These are phyloP conservation scores for Dasypolia templi DNA, from an alignment of 2,888 invertebrate species.

Conservation along the genomic window DNA sequence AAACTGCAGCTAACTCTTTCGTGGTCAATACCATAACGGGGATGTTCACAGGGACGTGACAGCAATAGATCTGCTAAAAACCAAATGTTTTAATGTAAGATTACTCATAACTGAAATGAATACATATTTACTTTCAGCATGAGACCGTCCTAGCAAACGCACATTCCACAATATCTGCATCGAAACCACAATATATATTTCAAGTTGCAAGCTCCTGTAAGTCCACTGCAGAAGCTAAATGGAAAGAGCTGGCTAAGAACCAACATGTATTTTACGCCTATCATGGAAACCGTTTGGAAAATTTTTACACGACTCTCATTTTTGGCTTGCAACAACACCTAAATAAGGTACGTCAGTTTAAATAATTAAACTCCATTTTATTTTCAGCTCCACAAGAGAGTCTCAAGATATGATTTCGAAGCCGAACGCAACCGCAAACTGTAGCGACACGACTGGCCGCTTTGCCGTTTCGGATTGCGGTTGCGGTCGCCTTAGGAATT, in stretches of 20 bases:
- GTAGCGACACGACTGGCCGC: background rate
- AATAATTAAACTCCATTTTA: background rate
- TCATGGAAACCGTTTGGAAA: constrained; percentile 95
- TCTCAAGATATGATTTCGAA: background rate
- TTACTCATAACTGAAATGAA: background rate
- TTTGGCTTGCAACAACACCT: constrained; percentile 94
- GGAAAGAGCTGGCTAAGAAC: constrained; percentile 90
- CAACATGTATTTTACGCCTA: constrained; percentile 92
- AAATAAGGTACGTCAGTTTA: constrained; percentile 72
- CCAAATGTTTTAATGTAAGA: background rate
- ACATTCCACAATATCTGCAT: constrained; percentile 82
- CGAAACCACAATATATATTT: constrained; percentile 92
- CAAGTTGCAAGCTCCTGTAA: constrained; percentile 91
- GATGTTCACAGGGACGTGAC: background rate
- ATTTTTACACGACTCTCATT: constrained; percentile 95
- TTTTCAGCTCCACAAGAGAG: background rate
- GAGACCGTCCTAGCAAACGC: constrained; percentile 89
- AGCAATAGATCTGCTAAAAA: background rate
- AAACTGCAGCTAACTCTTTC: background rate
- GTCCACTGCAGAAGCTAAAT: constrained; percentile 90
- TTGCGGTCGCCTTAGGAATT: too few relatives aligned
- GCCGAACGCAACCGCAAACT: background rate
- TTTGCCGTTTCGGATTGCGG: background rate
- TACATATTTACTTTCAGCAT: constrained; percentile 82
- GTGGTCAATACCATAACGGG: background rate